phyloP scores from a whole-genome alignment of 2,888 invertebrate species.

The Bruchidius siliquastri region DNA sequence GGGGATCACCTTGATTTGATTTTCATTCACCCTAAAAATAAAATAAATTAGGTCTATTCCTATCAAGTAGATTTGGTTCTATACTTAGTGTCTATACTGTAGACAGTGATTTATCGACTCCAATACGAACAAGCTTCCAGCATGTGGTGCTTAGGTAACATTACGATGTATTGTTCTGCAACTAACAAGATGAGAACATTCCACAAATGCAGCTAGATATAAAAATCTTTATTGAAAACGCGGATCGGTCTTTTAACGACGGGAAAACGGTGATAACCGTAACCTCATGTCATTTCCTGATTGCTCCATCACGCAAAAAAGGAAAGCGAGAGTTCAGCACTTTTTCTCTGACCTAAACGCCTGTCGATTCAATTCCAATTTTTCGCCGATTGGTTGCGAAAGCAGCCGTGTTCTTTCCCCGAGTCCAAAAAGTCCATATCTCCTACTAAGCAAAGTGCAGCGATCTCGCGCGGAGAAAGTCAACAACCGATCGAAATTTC shows the following conservation, averaged over 20 bases:
- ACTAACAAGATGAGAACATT: too few species aligned
- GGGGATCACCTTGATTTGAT: too few species aligned
- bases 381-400: neutral
- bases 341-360: neutral
- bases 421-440: neutral
- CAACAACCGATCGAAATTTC: neutral
- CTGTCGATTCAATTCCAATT: neutral
- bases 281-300: neutral
- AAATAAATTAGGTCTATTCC: too few species aligned
- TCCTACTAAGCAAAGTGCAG: neutral
- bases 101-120: too few species aligned
- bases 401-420: neutral
- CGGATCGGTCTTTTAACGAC: neutral
- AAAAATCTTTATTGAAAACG: neutral
- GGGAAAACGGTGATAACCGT: neutral
- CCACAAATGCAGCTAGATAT: too few species aligned
- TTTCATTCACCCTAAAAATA: too few species aligned
- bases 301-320: neutral
- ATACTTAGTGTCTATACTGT: too few species aligned
- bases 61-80: too few species aligned
- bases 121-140: too few species aligned
- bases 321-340: neutral
- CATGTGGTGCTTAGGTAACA: too few species aligned
- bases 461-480: neutral
- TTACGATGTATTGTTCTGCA: too few species aligned